Evolutionary conservation across 2,797 vertebrate species (phyloP).

Genomic region (Xenops minutus): DNA sequence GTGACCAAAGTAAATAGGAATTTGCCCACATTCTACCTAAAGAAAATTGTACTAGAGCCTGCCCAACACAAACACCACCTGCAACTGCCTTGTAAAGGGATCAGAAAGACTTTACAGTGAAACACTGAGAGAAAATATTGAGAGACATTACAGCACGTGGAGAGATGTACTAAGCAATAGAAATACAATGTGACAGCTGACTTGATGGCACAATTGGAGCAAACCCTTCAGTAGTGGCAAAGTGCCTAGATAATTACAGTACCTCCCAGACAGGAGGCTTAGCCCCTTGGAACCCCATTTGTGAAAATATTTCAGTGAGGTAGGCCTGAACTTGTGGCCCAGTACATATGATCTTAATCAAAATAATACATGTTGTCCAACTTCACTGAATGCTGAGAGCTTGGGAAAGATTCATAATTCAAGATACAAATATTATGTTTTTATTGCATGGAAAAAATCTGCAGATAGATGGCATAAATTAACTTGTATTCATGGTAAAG

Average conservation of each 20-base stretch:
- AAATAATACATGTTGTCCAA: neutral
- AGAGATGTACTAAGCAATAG: neutral
- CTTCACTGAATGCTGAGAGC: neutral
- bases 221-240: neutral
- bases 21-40: neutral
- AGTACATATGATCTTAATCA: neutral
- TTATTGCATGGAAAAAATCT: neutral
- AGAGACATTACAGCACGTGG: neutral
- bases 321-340: neutral
- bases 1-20: neutral
- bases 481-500: neutral
- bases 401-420: neutral
- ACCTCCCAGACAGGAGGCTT: neutral
- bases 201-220: neutral
- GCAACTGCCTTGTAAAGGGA: neutral
- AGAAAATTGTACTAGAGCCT: neutral
- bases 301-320: neutral
- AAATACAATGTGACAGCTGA: neutral
- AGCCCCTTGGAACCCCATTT: neutral
- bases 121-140: neutral
- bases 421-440: neutral
- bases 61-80: neutral
- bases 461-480: neutral
- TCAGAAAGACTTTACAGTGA: neutral
- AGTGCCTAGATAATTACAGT: neutral